A percentile compares a stretch with the other conserved stretches of the same genome.
phyloP scores from a whole-genome alignment of 2,797 vertebrate species.

The Centropyge bicolor region DNA sequence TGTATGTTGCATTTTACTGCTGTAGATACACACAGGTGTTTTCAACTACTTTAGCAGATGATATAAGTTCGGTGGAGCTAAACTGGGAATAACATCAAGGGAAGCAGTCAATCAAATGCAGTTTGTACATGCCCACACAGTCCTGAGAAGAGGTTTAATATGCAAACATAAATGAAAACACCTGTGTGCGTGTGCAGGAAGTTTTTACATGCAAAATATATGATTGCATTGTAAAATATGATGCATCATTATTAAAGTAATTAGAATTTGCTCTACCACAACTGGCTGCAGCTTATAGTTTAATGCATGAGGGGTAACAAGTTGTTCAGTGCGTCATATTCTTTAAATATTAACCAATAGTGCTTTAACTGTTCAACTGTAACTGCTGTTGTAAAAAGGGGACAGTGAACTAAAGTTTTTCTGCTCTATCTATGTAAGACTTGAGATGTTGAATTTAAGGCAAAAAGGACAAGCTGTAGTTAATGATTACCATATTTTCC shows the following conservation, averaged over 20 bases:
- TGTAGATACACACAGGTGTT: background rate
- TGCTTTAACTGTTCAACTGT: background rate
- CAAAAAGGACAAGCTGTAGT: background rate
- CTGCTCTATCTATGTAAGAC: background rate
- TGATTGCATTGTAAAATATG: background rate
- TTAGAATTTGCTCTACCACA: background rate
- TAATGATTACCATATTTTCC: slow-evolving; percentile 15
- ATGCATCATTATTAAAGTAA: background rate
- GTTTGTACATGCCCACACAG: background rate
- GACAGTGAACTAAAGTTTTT: background rate
- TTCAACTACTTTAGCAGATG: background rate
- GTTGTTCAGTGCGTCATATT: background rate
- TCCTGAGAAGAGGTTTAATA: no score
- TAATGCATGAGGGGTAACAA: background rate
- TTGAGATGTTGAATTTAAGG: slow-evolving; percentile 1
- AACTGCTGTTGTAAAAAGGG: background rate
- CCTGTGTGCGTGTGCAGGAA: background rate
- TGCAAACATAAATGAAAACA: background rate
- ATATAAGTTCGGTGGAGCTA: background rate
- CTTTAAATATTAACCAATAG: background rate
- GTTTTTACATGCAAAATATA: background rate
- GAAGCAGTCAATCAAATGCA: background rate
- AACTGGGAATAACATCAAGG: background rate
- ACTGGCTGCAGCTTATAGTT: background rate
- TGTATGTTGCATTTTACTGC: background rate